A percentile compares a stretch with the other conserved stretches of the same genome.
Conservation (phyloP, 2,888 invertebrate species). For the Allacma fusca region DNA sequence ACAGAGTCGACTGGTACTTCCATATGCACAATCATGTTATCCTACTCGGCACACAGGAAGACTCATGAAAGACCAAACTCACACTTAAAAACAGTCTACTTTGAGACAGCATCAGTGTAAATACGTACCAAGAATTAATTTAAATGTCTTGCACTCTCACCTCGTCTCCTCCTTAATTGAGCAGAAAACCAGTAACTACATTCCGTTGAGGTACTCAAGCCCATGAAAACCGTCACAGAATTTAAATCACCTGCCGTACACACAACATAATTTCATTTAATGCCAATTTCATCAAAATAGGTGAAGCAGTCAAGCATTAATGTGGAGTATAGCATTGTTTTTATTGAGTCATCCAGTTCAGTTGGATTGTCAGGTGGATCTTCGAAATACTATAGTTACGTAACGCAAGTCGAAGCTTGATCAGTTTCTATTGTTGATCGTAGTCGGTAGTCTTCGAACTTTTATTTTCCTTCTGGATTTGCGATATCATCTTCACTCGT, state of each 20-base stretch:
- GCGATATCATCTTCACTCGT: background rate
- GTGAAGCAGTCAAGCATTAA: background rate
- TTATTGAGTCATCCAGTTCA: background rate
- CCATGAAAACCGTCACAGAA: background rate
- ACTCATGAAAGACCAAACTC: background rate
- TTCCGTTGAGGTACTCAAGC: background rate
- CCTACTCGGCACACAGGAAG: slow-evolving; percentile 4
- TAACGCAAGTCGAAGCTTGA: background rate
- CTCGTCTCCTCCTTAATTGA: background rate
- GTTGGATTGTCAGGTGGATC: background rate
- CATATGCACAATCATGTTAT: background rate
- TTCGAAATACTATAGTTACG: background rate
- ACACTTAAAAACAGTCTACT: slow-evolving; percentile 3
- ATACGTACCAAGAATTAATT: background rate
- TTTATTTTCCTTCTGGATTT: background rate
- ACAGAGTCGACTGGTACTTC: background rate
- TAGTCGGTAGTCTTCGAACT: background rate
- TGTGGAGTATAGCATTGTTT: background rate
- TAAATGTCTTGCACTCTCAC: background rate
- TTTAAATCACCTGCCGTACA: background rate
- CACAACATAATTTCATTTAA: background rate
- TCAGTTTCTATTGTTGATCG: background rate
- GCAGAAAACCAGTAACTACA: background rate
- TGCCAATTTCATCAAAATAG: background rate
- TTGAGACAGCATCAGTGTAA: background rate